Base-by-base conservation (phyloP, 2,888 invertebrate genomes). In the Spisula subtruncata region DNA sequence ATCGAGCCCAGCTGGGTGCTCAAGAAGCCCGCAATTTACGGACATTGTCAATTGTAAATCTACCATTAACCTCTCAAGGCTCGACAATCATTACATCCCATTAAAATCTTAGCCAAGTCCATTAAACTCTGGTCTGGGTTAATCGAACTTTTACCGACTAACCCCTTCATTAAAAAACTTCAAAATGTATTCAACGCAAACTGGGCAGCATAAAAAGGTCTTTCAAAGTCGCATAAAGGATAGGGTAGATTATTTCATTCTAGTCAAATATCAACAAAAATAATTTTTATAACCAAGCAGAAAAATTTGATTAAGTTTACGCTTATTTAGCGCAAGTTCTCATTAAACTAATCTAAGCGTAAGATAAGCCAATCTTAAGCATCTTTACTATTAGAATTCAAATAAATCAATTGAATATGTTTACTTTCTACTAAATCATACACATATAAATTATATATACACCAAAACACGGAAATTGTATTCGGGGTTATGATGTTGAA, bases 1-100 rank as follows among this genome's bases (percentile, higher is more conserved):
- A 83, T 75, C 20, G 12, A 56, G 54, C 82, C 35, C 87, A 54
- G 83, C 84, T 41, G 83, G 89, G 82, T 16, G 75, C 25, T 48
- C 48, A 80, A 20, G 48, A 46, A 51, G 46, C 46, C 83, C 20
- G 32, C 32, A 66, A 51, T 48, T 84, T 86, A 81, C 35, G 71
- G 84, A 87, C 87, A 48, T 20, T 51, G 75, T 35, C 20, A 16
- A 51, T 48, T 46, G 83, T 83, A 83, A 83, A 86, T 83, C 86
- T 79, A 80, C 75, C 46, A 83, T 83, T 83, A 83, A 88, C 41
- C 87, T 84, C 32, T 75, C 83, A 83, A 32, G 32, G 0, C 56
- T 29, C 75, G 84, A 84, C 84, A 84, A 84, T 75, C 18, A 75
- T 75, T 75, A 75, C 75, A 75, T 75, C 75, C 66, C 75, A 84